Percentiles rank a stretch among this genome's conserved stretches.
Conservation (phyloP, 2,113 vertebrate species). For the Tonatia bakeri region DNA sequence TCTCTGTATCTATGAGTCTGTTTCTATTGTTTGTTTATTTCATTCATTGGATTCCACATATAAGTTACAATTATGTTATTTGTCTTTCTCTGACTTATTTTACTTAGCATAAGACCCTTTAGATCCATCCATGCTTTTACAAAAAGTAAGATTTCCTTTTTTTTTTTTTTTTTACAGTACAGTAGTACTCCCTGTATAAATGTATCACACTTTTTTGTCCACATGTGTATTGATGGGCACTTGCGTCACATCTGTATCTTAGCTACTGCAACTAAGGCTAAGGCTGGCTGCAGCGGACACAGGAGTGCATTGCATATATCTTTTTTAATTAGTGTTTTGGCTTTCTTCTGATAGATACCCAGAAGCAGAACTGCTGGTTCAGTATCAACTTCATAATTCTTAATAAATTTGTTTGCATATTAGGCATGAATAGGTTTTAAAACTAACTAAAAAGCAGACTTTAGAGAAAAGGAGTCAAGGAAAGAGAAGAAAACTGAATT, state of each 20-base stretch:
- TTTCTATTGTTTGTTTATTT: neutral
- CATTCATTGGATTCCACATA: neutral
- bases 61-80: neutral
- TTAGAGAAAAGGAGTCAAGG: neutral
- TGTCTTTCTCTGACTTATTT: neutral
- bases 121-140: neutral
- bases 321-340: neutral
- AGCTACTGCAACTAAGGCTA: neutral
- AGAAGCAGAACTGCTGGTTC: neutral
- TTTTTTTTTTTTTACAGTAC: neutral
- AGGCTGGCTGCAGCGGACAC: neutral
- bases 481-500: neutral
- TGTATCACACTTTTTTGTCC: neutral
- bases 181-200: neutral
- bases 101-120: neutral
- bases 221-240: neutral
- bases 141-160: neutral
- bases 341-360: neutral
- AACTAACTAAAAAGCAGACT: neutral
- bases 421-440: neutral
- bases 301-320: neutral
- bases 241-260: neutral
- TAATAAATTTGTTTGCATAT: neutral
- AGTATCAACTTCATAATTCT: neutral
- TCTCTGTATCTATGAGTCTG: neutral